These are phyloP conservation scores for Cheiracanthium punctorium DNA, from an alignment of 2,888 invertebrate genomes.

Conservation along the genomic window DNA sequence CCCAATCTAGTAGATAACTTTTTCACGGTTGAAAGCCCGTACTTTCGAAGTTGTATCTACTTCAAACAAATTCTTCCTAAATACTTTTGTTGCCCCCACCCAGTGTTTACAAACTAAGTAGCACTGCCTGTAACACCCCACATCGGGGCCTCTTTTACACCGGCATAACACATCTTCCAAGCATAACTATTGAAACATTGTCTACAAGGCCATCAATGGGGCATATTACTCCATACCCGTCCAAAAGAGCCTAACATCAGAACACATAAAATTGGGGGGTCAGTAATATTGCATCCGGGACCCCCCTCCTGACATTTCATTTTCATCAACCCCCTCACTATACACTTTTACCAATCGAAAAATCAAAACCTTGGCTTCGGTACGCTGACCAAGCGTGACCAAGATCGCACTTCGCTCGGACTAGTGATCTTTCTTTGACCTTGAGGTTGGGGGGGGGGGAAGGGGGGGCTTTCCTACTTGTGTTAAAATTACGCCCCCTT, in stretches of 20 bases:
- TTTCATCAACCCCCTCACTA: constrained; percentile 28
- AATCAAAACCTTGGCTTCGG: constrained; percentile 57
- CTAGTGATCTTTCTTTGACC: constrained; percentile 65
- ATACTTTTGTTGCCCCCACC: constrained; percentile 11
- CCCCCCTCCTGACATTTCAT: constrained; percentile 14
- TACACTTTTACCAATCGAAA: constrained; percentile 64
- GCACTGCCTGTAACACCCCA: background rate
- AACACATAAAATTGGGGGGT: constrained; percentile 16
- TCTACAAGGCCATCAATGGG: constrained; percentile 55
- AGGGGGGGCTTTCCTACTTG: constrained; percentile 11
- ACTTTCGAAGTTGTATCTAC: too few relatives aligned
- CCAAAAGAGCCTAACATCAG: constrained; percentile 32
- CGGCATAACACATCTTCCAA: background rate
- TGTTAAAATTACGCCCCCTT: constrained; percentile 51
- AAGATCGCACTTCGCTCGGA: constrained; percentile 53
- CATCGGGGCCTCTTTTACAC: background rate
- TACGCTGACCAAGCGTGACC: constrained; percentile 49
- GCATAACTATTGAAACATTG: constrained; percentile 41
- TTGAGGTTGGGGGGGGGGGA: constrained; percentile 32
- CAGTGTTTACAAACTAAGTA: background rate
- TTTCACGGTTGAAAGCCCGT: too few relatives aligned
- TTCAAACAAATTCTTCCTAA: background rate
- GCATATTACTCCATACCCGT: constrained; percentile 20
- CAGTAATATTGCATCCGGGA: constrained; percentile 60
- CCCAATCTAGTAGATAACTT: too few relatives aligned